Conservation (phyloP, 2,797 vertebrate genomes). For the Amphiprion clarkii region DNA sequence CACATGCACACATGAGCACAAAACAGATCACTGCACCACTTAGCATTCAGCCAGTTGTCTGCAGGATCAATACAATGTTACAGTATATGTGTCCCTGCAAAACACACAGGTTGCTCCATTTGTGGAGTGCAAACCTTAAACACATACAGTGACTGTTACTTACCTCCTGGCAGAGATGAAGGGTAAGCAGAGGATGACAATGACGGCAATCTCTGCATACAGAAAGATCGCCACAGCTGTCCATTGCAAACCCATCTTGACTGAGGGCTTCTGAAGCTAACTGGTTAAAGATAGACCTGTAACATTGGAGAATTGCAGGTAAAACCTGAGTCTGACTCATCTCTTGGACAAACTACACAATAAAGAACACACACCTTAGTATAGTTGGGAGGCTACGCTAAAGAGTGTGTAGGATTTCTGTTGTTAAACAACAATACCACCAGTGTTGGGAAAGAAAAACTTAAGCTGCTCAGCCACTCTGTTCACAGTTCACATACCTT, state of each 20-base stretch:
- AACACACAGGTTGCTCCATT: not conserved
- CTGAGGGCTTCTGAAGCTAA: not conserved
- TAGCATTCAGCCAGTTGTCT: not conserved
- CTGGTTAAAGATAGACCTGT: not conserved
- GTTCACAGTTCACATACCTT: not conserved
- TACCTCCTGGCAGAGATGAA: conserved; percentile 91
- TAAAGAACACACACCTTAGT: not conserved
- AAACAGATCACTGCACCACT: not conserved
- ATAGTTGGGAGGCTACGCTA: not conserved
- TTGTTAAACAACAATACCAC: conserved; percentile 9
- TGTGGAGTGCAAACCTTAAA: not conserved
- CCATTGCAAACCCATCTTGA: conserved; percentile 92
- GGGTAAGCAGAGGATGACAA: conserved; percentile 91
- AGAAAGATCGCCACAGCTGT: conserved; percentile 89
- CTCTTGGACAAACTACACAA: not conserved
- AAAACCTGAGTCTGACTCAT: not conserved
- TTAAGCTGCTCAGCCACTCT: not conserved
- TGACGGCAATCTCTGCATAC: conserved; percentile 88
- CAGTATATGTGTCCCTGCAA: not conserved
- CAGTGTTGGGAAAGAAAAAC: not conserved
- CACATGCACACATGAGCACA: not conserved
- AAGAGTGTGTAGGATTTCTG: not conserved
- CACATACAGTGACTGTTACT: not conserved
- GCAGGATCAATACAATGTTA: not conserved
- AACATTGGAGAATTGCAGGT: not conserved